Evolutionary conservation across 1,140 invertebrate species (phyloP).

Genomic region (Neodiprion pinetum): DNA sequence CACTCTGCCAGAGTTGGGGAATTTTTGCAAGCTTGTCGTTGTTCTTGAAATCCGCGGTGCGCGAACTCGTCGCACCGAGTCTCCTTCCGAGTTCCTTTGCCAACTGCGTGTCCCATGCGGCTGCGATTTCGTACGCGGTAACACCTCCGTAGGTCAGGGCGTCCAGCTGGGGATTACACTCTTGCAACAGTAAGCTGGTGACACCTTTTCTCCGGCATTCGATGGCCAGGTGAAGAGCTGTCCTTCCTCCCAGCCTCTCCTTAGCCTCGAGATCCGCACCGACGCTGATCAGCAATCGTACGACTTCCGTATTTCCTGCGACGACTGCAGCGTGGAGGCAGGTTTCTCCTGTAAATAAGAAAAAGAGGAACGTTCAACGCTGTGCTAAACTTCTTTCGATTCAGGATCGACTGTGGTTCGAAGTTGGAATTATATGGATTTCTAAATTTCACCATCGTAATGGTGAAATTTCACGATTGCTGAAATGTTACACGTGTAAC

Average conservation of each 20-base stretch:
- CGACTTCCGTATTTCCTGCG: slow-evolving; percentile 69
- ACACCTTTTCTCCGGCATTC: slow-evolving; percentile 69
- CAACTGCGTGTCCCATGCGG: slow-evolving; percentile 45
- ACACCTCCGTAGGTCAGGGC: slow-evolving; percentile 67
- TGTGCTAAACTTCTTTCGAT: too few relatives aligned
- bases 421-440: too few relatives aligned
- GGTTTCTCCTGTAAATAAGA: slow-evolving; percentile 73
- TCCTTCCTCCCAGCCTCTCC: slow-evolving; percentile 64
- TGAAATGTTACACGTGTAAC: too few relatives aligned
- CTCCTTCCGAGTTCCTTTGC: slow-evolving; percentile 53
- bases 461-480: too few relatives aligned
- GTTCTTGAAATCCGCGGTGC: slow-evolving; percentile 51
- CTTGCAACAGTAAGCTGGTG: slow-evolving; percentile 66
- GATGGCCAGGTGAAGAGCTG: slow-evolving; percentile 79
- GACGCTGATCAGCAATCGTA: slow-evolving; percentile 74
- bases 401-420: too few relatives aligned
- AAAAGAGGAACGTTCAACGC: slow-evolving; percentile 6
- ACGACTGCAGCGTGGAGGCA: slow-evolving; percentile 81
- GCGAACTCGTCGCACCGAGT: slow-evolving; percentile 50
- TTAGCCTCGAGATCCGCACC: slow-evolving; percentile 79
- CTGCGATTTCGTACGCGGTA: slow-evolving; percentile 67
- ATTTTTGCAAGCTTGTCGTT: slow-evolving; percentile 50
- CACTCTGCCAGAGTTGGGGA: slow-evolving; percentile 30
- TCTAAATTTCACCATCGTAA: too few relatives aligned
- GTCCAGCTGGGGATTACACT: slow-evolving; percentile 59